Conservation (phyloP, 2,113 vertebrate genomes). For the Scomber japonicus region DNA sequence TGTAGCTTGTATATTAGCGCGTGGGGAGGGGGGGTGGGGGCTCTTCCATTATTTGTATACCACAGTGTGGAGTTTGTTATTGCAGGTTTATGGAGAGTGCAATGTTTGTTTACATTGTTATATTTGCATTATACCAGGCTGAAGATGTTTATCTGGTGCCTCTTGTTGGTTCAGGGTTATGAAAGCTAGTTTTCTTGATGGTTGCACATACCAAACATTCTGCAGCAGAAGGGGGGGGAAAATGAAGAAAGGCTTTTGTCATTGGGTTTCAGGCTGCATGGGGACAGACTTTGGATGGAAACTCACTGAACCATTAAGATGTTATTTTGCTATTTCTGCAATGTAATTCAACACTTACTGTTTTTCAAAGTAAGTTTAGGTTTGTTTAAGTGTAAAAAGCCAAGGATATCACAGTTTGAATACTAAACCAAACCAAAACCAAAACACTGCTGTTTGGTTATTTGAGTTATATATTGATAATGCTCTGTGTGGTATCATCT, state of each 20-base stretch:
- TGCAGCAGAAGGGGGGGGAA: constrained; percentile 25
- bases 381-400: not conserved
- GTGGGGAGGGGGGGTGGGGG: not conserved
- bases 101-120: constrained; percentile 62
- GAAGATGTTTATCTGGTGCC: constrained; percentile 50
- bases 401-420: not conserved
- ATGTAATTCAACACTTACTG: not conserved
- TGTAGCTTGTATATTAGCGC: constrained; percentile 13
- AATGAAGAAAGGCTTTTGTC: not conserved
- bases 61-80: constrained; percentile 54
- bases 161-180: constrained; percentile 39
- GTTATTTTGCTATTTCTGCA: constrained; percentile 1
- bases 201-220: constrained; percentile 52
- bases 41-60: constrained; percentile 56
- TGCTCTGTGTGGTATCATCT: not conserved
- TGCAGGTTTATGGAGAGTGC: constrained; percentile 60
- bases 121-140: constrained; percentile 34
- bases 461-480: not conserved
- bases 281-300: not conserved
- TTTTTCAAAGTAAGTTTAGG: not conserved
- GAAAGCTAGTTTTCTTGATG: constrained; percentile 49
- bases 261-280: not conserved
- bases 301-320: not conserved
- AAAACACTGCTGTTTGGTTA: not conserved
- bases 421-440: not conserved